These are phyloP conservation scores for Pygocentrus nattereri DNA, from an alignment of 2,797 vertebrate species.

Conservation along the genomic window DNA sequence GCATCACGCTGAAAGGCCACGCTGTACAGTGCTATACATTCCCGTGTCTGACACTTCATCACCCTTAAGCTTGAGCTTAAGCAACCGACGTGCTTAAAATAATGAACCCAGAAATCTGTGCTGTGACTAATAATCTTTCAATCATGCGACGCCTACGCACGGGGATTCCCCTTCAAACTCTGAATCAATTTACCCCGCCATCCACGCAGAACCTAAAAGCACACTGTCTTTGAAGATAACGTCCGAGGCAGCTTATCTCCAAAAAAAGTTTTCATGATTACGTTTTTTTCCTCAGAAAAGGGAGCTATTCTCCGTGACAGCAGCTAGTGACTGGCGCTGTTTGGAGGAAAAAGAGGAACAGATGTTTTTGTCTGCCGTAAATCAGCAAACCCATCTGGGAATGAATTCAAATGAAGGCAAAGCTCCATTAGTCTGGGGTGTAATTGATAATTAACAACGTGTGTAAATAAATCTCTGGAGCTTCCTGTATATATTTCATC, in stretches of 20 bases:
- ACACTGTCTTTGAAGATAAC: constrained; percentile 2
- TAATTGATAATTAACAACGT: constrained; percentile 54
- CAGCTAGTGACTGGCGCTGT: neutral
- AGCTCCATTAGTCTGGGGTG: constrained; percentile 50
- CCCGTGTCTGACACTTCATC: constrained; percentile 1
- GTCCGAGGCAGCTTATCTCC: constrained; percentile 20
- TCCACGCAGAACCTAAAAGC: constrained; percentile 4
- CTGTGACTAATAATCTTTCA: constrained; percentile 21
- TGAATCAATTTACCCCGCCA: constrained; percentile 21
- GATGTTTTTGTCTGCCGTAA: neutral
- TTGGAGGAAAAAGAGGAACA: neutral
- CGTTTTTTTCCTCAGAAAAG: constrained; percentile 18
- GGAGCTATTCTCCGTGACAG: neutral
- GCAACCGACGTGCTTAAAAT: neutral
- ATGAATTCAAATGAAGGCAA: constrained; percentile 37
- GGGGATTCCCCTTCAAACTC: constrained; percentile 30
- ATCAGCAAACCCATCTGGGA: constrained; percentile 38
- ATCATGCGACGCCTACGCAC: constrained; percentile 30
- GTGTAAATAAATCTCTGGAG: constrained; percentile 43
- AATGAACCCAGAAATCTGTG: neutral
- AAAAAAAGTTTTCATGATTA: constrained; percentile 31
- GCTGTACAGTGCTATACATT: constrained; percentile 23
- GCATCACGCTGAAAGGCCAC: constrained; percentile 20
- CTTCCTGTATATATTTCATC: constrained; percentile 29
- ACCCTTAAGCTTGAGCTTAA: neutral